Base-by-base conservation (phyloP, 2,797 vertebrate species). In the Myotis pilosus region DNA sequence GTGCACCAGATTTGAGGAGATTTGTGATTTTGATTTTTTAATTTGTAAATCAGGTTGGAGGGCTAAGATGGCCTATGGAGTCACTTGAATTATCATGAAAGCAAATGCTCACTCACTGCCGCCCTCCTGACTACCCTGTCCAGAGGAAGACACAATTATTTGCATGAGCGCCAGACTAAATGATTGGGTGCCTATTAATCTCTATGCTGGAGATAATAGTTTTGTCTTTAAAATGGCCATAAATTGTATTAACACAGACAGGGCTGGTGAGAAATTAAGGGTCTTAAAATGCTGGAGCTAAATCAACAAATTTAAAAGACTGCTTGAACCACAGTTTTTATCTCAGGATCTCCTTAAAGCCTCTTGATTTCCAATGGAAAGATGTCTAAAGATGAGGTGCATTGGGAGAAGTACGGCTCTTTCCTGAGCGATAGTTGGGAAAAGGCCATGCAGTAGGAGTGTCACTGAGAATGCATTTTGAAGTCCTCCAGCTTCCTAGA, bases 221-320 rank as follows among this genome's bases (percentile, higher is more conserved):
- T 85, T 69, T 88, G 33, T 44, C 84, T 89, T 71, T 38, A 53
- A 66, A 94, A 88, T 81, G 60, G 25, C 41, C 55, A 1, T 87
- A 55, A 91, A 51, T 89, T 94, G 33, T 89, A 72, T 85, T 76
- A 93, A 86, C 69, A 83, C 25, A 91, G 86, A 91, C 60, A 92
- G 38, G 28, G 41, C 51, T 68, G 49, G 68, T 74, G 47, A 94
- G 81, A 91, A 95, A 85, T 89, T 28, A 83, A 66, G 25, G 8
- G 6, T 72, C 17, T 93, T 75, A 28, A 69, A 88, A 76, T 81
- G 44, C 11, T 60, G 49, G 33, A 51, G 8, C 20, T 87, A 79
- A 91, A 60, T 87, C 57, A 79, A 79, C 62, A 87, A 71, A 79
- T 49, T 80, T 51, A 41, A 82, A 87, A 60, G 87, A 76, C 51